Evolutionary conservation across 2,888 invertebrate species (phyloP).

Genomic region (Ophioninae sp.): DNA sequence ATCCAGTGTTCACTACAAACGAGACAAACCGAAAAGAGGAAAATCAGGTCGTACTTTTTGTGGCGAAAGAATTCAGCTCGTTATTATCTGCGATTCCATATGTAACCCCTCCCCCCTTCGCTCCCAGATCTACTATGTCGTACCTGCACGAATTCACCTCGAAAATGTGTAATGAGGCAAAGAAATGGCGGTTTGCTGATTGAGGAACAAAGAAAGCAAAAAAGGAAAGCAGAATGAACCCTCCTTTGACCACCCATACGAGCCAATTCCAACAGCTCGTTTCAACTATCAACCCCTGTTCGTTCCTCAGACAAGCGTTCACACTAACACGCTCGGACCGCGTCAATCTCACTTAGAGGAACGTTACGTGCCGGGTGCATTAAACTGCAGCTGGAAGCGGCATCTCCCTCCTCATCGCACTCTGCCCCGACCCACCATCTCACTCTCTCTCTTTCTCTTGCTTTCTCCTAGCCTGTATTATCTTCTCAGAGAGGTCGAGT

Average conservation of each 20-base stretch:
- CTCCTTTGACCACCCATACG: constrained; percentile 49
- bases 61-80: constrained; percentile 66
- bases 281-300: constrained; percentile 49
- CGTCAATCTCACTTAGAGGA: constrained; percentile 71
- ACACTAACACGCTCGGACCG: constrained; percentile 54
- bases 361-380: constrained; percentile 62
- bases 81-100: constrained; percentile 50
- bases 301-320: constrained; percentile 34
- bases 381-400: constrained; percentile 46
- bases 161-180: too few species aligned
- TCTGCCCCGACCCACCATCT: too few species aligned
- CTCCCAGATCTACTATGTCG: background rate
- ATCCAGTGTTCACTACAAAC: constrained; percentile 17
- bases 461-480: background rate
- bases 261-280: background rate
- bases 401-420: constrained; percentile 1
- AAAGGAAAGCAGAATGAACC: constrained; percentile 49
- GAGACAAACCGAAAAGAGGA: constrained; percentile 28
- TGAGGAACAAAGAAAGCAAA: constrained; percentile 49
- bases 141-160: too few species aligned
- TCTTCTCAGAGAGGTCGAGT: background rate
- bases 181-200: too few species aligned
- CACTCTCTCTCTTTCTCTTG: background rate
- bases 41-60: constrained; percentile 36
- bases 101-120: background rate